These are phyloP conservation scores for Agonopterix heracliana DNA, from an alignment of 2,888 invertebrate genomes.

Conservation along the genomic window DNA sequence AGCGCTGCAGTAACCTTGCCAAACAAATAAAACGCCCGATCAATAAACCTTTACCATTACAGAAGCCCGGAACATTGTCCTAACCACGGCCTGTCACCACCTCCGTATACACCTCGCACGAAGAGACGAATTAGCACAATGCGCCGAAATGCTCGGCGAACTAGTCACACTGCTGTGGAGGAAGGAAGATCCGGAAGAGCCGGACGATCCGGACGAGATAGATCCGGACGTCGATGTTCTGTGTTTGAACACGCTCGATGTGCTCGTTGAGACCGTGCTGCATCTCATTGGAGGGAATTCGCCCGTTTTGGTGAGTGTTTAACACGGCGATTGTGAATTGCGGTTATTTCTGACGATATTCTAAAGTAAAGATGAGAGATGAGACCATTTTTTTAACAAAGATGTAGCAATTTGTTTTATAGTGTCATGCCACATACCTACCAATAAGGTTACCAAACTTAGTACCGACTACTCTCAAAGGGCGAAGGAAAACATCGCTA, in stretches of 20 bases:
- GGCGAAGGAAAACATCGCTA: too few species aligned
- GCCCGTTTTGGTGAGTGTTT: constrained; percentile 76
- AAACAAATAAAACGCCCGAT: background rate
- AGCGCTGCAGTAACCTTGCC: too few species aligned
- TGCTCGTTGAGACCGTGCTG: constrained; percentile 89
- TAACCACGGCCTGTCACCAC: constrained; percentile 90
- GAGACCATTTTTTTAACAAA: too few species aligned
- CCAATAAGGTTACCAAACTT: too few species aligned
- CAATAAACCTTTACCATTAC: constrained; percentile 10
- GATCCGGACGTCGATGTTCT: constrained; percentile 87
- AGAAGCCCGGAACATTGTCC: constrained; percentile 90
- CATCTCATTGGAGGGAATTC: constrained; percentile 87
- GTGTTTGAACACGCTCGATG: constrained; percentile 87
- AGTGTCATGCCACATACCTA: too few species aligned
- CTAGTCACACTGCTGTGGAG: constrained; percentile 79
- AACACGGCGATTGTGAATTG: background rate
- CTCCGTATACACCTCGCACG: constrained; percentile 87
- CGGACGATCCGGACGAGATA: constrained; percentile 54
- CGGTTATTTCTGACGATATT: too few species aligned
- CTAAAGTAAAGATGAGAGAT: too few species aligned
- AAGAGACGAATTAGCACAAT: constrained; percentile 87
- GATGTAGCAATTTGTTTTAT: too few species aligned
- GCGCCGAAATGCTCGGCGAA: constrained; percentile 91
- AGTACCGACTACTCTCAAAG: too few species aligned
- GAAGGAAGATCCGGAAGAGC: constrained; percentile 68